phyloP scores from a whole-genome alignment of 1,140 invertebrate genomes.

The Hycleus cichorii region DNA sequence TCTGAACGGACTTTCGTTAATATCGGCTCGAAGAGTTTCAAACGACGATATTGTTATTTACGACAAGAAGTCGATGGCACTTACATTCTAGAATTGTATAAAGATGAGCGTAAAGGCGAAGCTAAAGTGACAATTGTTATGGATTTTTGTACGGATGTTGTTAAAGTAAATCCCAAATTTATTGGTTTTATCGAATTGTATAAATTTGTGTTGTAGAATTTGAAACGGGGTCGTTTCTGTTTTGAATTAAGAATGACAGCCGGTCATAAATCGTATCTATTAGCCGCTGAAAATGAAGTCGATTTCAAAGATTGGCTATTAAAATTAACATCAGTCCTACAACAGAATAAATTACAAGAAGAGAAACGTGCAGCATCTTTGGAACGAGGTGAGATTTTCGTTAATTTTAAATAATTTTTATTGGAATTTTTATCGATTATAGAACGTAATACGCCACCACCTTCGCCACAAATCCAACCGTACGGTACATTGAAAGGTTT shows the following conservation, averaged over 20 bases:
- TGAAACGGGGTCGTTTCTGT: conserved; percentile 75
- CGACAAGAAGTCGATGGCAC: conserved; percentile 84
- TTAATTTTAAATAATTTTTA: too few relatives aligned
- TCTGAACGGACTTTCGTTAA: conserved; percentile 78
- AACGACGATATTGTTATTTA: conserved; percentile 81
- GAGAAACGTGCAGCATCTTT: conserved; percentile 57
- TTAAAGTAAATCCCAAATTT: conserved; percentile 52
- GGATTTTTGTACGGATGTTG: conserved; percentile 84
- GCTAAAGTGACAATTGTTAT: conserved; percentile 87
- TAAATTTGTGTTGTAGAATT: conserved; percentile 53
- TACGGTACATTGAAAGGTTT: conserved; percentile 76
- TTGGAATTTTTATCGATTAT: conserved; percentile 8
- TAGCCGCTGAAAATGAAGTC: conserved; percentile 78
- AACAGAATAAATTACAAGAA: conserved; percentile 66
- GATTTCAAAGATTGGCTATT: conserved; percentile 80
- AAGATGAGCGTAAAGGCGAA: conserved; percentile 86
- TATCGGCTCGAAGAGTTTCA: conserved; percentile 83
- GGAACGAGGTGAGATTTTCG: conserved; percentile 45
- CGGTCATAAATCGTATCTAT: conserved; percentile 71
- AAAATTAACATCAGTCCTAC: conserved; percentile 65
- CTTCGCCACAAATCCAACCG: conserved; percentile 44
- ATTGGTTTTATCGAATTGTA: neutral
- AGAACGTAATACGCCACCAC: conserved; percentile 49
- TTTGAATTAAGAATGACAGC: conserved; percentile 83
- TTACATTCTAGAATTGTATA: conserved; percentile 84